Percentiles rank a stretch among this genome's conserved stretches.
phyloP scores from a whole-genome alignment of 1,140 invertebrate genomes.

The Trissolcus basalis region DNA sequence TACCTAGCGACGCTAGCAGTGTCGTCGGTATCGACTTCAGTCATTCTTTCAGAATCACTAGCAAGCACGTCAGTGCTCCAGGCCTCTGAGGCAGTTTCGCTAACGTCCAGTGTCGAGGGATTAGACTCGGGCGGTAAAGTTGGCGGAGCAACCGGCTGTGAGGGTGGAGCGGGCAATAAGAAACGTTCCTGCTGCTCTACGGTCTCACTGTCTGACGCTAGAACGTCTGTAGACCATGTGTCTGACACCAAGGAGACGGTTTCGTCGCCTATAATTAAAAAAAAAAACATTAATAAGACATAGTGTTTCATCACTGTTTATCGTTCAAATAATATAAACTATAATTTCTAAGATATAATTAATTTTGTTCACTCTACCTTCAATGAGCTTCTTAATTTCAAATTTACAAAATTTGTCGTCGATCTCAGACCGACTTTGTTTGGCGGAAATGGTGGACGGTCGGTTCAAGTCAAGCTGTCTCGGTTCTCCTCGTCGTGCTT shows the following conservation, averaged over 20 bases:
- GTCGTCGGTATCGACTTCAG: constrained; percentile 91
- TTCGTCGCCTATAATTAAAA: constrained; percentile 81
- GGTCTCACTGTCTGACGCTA: constrained; percentile 95
- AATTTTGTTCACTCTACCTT: too few relatives aligned
- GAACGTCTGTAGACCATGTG: constrained; percentile 97
- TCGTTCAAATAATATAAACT: too few relatives aligned
- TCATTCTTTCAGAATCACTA: constrained; percentile 94
- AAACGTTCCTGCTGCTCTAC: constrained; percentile 82
- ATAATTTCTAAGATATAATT: too few relatives aligned
- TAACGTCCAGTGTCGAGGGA: constrained; percentile 80
- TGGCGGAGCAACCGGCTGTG: constrained; percentile 58
- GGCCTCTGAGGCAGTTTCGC: constrained; percentile 95
- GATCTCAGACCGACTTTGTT: constrained; percentile 92
- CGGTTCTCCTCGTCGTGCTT: constrained; percentile 74
- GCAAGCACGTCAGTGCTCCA: constrained; percentile 98
- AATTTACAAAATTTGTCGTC: constrained; percentile 99
- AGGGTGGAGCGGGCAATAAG: constrained; percentile 62
- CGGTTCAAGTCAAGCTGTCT: constrained; percentile 74
- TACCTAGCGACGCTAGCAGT: constrained; percentile 83
- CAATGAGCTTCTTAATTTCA: constrained; percentile 92
- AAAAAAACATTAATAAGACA: constrained; percentile 1
- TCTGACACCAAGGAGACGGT: constrained; percentile 96
- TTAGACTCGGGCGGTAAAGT: constrained; percentile 61
- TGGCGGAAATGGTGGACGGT: constrained; percentile 81
- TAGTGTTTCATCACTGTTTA: too few relatives aligned